These are phyloP conservation scores for Danio rerio DNA, from an alignment of 2,113 vertebrate genomes.

Conservation along the genomic window GRCz12tu NC_133189.1:46554501-46555000, in stretches of 20 bases:
- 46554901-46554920: background rate
- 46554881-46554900: slow-evolving; percentile 19
- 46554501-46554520: too few relatives aligned
- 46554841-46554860: slow-evolving; percentile 46
- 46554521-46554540: too few relatives aligned
- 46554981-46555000: slow-evolving; percentile 38
- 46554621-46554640: too few relatives aligned
- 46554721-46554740: too few relatives aligned
- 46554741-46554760: slow-evolving; percentile 14
- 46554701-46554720: background rate
- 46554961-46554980: background rate
- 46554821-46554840: slow-evolving; percentile 38
- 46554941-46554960: slow-evolving; percentile 26
- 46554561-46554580: too few relatives aligned
- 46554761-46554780: background rate
- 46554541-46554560: too few relatives aligned
- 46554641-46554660: too few relatives aligned
- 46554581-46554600: too few relatives aligned
- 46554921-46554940: background rate
- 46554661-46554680: background rate
- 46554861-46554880: slow-evolving; percentile 38
- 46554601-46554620: too few relatives aligned
- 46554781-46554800: slow-evolving; percentile 29
- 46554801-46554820: slow-evolving; percentile 7
- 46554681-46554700: background rate